Base-by-base conservation (phyloP, 2,797 vertebrate species). In the Esox masquinongy region DNA sequence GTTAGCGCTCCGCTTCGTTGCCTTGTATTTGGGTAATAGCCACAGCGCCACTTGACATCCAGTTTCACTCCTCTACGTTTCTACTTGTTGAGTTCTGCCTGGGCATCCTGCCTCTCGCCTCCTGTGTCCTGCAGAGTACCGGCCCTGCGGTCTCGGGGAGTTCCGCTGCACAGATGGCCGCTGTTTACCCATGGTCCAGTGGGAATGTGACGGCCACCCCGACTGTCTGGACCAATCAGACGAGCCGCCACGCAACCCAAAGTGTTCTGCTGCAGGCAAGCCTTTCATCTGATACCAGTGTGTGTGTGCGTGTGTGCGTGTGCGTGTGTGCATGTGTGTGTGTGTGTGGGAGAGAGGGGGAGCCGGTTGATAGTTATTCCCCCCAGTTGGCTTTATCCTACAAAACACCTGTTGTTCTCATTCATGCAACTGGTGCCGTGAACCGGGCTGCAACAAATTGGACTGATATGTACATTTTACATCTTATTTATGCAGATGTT, bases 181-280 rank as follows among this genome's bases (percentile, higher is more conserved):
- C 5, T 96, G 96, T 81, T 92, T 96, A 61, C 75, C 94, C 67
- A 95, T 93, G n/a, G 85, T 83, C 11, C 93, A 94, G 22, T 96
- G 96, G 95, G 95, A 96, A 24, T 96, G 96, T 77, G 96, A 96
- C 0, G 95, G 96, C 8, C 94, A 95, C 66, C 93, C 94, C 4
- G 96, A 96, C 86, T 96, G 96, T 75, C 92, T 89, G 59, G 96
- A 96, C 85, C 92, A 83, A 82, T 96, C 95, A 43, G 95, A 96
- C 75, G 96, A 96, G 83, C 92, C 92, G 3, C 96, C 95, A 16
- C 75, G 95, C 85, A 96, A 96, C 61, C 81, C 77, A 56, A 95
- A 93, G 83, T 96, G 96, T 82, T 93, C 79, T 80, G 94, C 82
- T 86, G 93, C 94, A 95, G 95, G 95, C 82, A 82, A 87, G 86